Base-by-base conservation (phyloP, 2,888 invertebrate species). In the Glyphotaelius pellucidus region DNA sequence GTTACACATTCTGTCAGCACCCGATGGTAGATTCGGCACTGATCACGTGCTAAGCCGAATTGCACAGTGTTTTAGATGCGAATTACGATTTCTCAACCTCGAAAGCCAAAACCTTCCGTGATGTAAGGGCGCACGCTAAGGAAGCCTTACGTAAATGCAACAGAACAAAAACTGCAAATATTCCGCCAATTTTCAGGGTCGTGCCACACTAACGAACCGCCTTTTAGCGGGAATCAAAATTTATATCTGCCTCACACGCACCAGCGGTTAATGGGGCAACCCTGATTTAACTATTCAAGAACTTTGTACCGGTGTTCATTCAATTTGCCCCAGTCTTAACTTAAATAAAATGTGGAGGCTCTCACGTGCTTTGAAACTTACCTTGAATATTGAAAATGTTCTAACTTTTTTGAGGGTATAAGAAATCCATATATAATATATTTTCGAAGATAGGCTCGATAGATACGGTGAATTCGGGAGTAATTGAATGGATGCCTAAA, bases 121-220 rank as follows among this genome's bases (percentile, higher is more conserved):
- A 85, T 81, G 32, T 81, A 31, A 14, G 31, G 83, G 83, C 83
- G 47, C 86, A 86, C 86, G 86, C 42, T 42, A 86, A 86, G 86
- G 86, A 42, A 25, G 38, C 30, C 42, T 86, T 30, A 86, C 86
- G 47, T 86, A 86, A 86, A n/a, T 86, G 86, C 86, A 86, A 42
- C 67, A 67, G 9, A 67, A 67, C 67, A 9, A 67, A 67, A 67
- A 67, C 67, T 67, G 67, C 42, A n/a, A 38, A 42, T 38, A 86
- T 86, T 42, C 35, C 30, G n/a, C 14, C n/a, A 47, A 14, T 86
- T 86, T 86, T 86, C 86, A 86, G n/a, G 86, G 86, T 86, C 86
- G n/a, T n/a, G 42, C 85, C 42, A 35, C 42, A 85, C 35, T 85
- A 85, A n/a, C 85, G 11, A 47, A 67, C 67, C 42, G 42, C 67